These are phyloP conservation scores for Palaemon carinicauda DNA, from an alignment of 1,140 invertebrate species.

Conservation along the genomic window DNA sequence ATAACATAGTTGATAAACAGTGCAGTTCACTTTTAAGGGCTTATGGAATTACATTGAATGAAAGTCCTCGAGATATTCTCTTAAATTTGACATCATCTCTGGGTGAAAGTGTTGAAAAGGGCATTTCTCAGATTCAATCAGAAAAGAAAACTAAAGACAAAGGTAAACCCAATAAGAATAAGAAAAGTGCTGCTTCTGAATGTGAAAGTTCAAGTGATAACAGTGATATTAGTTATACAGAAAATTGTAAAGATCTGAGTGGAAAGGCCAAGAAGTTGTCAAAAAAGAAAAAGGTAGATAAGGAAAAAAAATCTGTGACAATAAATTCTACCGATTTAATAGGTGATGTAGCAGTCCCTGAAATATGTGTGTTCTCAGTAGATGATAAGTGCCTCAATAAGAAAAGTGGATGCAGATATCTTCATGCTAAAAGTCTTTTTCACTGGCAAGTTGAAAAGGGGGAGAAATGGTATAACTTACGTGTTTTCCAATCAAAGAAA, in stretches of 20 bases:
- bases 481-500: constrained; percentile 32
- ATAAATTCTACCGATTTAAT: constrained; percentile 23
- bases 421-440: constrained; percentile 33
- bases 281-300: not conserved
- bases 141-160: not conserved
- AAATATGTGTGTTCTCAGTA: constrained; percentile 22
- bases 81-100: not conserved
- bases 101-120: not conserved
- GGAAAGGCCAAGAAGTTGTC: not conserved
- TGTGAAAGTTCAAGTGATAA: not conserved
- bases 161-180: not conserved
- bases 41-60: constrained; percentile 14
- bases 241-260: not conserved
- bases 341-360: constrained; percentile 36
- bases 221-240: not conserved
- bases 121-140: too few relatives aligned
- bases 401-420: constrained; percentile 30
- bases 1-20: not conserved
- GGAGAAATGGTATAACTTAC: constrained; percentile 35
- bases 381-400: constrained; percentile 31
- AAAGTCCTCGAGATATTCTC: constrained; percentile 30
- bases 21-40: not conserved
- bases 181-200: not conserved
- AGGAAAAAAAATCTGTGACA: not conserved
- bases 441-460: constrained; percentile 40